Evolutionary conservation across 2,888 invertebrate genomes (phyloP).

Genomic region (Caenorhabditis uteleia): DNA sequence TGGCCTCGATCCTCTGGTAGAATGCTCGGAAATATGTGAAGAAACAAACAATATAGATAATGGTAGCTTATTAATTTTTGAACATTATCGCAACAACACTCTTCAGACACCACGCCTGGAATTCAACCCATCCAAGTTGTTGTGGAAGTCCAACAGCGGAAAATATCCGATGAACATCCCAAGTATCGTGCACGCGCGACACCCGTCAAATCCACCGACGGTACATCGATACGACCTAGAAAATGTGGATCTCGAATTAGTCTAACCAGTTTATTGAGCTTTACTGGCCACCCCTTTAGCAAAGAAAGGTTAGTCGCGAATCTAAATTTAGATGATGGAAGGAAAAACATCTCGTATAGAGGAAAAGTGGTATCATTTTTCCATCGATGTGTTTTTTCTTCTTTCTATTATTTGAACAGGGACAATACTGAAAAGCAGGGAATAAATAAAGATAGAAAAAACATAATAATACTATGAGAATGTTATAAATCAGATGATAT

Average conservation of each 20-base stretch:
- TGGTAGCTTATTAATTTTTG: conserved; percentile 8
- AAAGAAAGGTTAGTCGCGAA: conserved; percentile 34
- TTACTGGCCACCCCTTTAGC: conserved; percentile 35
- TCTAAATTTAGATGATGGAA: too few relatives aligned
- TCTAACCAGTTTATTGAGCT: conserved; percentile 44
- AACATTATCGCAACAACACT: not conserved
- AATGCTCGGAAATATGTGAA: conserved; percentile 30
- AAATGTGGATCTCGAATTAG: conserved; percentile 46
- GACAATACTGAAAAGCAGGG: too few relatives aligned
- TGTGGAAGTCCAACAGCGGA: conserved; percentile 8
- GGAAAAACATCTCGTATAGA: too few relatives aligned
- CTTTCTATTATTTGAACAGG: too few relatives aligned
- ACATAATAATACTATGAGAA: too few relatives aligned
- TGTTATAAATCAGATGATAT: too few relatives aligned
- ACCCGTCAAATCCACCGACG: conserved; percentile 30
- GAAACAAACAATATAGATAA: conserved; percentile 8
- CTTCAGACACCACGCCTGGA: too few relatives aligned
- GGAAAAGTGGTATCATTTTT: too few relatives aligned
- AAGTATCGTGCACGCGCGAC: conserved; percentile 29
- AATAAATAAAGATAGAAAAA: too few relatives aligned
- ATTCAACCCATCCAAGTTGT: conserved; percentile 12
- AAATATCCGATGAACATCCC: conserved; percentile 22
- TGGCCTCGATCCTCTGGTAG: conserved; percentile 44
- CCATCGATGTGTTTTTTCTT: too few relatives aligned
- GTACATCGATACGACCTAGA: conserved; percentile 16